Evolutionary conservation across 2,113 vertebrate genomes (phyloP).

Genomic region (Laticauda laticaudata): DNA sequence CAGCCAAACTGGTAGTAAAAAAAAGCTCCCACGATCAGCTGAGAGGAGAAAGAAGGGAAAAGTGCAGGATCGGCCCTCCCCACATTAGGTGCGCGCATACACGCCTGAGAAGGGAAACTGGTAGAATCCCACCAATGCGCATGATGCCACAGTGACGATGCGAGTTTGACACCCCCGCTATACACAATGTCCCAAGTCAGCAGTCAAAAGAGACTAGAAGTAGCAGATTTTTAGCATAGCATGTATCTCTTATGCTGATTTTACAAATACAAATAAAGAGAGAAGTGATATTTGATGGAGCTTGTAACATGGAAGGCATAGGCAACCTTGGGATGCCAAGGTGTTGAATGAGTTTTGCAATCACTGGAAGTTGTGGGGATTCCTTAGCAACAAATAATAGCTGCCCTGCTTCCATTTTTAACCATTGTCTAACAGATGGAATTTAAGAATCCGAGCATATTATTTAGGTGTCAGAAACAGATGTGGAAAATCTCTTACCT

Average conservation of each 20-base stretch:
- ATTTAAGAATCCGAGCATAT: fast-evolving
- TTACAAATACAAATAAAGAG: neutral
- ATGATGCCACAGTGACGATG: too few species aligned
- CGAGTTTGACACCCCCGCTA: too few species aligned
- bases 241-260: neutral
- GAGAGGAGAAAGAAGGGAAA: too few species aligned
- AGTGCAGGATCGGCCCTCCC: too few species aligned
- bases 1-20: too few species aligned
- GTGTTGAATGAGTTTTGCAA: neutral
- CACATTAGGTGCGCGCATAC: too few species aligned
- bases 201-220: neutral
- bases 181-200: neutral
- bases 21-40: too few species aligned
- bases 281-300: neutral
- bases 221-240: neutral
- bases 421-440: fast-evolving
- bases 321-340: neutral
- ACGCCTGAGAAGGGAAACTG: too few species aligned
- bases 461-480: neutral
- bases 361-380: neutral
- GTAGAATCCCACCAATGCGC: too few species aligned
- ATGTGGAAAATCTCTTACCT: constrained; percentile 60
- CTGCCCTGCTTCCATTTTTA: neutral
- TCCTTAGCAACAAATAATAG: neutral
- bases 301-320: neutral